These are phyloP conservation scores for Saxidomus purpurata DNA, from an alignment of 1,140 invertebrate genomes.

Conservation along the genomic window DNA sequence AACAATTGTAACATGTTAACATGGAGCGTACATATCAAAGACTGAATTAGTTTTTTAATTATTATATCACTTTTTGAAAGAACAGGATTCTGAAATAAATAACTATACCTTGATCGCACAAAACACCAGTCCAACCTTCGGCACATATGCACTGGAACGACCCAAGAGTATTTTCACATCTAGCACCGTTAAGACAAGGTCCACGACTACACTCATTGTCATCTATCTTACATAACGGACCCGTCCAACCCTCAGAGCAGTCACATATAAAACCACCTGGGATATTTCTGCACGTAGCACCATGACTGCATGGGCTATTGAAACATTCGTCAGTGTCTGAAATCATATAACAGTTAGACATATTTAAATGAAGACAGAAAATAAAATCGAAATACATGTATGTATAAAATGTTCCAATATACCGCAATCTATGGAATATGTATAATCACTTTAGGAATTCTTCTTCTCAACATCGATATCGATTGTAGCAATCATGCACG, in stretches of 20 bases:
- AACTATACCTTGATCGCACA: conserved; percentile 53
- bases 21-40: too few relatives aligned
- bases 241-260: conserved; percentile 81
- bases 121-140: conserved; percentile 57
- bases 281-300: conserved; percentile 78
- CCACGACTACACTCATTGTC: conserved; percentile 65
- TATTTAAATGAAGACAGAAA: too few relatives aligned
- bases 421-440: too few relatives aligned
- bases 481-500: too few relatives aligned
- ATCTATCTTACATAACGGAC: conserved; percentile 73
- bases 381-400: neutral
- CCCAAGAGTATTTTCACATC: conserved; percentile 64
- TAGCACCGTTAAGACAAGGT: conserved; percentile 50
- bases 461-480: too few relatives aligned
- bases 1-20: too few relatives aligned
- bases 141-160: conserved; percentile 60
- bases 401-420: too few relatives aligned
- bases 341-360: too few relatives aligned
- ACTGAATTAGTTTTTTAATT: too few relatives aligned
- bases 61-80: too few relatives aligned
- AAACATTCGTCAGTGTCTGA: conserved; percentile 66
- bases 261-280: conserved; percentile 80
- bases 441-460: too few relatives aligned
- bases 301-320: conserved; percentile 78
- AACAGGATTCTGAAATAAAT: too few relatives aligned